Evolutionary conservation across 2,113 vertebrate genomes (phyloP), one percentile per base, ranked within the genome.

Genomic region (Antechinus flavipes): DNA sequence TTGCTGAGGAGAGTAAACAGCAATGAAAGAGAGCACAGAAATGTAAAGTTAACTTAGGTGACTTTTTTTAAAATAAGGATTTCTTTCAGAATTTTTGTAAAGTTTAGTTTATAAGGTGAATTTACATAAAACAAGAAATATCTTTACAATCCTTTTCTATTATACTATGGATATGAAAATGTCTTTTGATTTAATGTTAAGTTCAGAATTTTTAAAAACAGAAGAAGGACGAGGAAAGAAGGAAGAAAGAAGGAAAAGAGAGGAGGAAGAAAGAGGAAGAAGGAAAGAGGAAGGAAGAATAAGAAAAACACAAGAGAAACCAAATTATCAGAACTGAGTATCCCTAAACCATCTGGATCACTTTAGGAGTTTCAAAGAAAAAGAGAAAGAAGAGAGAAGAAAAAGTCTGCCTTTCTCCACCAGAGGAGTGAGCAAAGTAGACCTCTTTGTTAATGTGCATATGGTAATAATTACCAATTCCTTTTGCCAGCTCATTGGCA

Each of bases 401-500:
- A 53, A 96, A 96, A 91, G 54, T 49, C 12, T 55, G 55, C 19
- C 14, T 90, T 95, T 90, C 68, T 94, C 93, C 90, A 54, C 95
- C 55, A 91, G 95, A 96, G 52, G 42, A 91, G 11, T 11, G 25
- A 97, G 46, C 76, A 90, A 96, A 93, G 91, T 52, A 54, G 93
- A 56, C 2, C 50, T 91, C 54, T 35, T 3, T 25, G 54, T 46
- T 90, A 89, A 61, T 1, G 50, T 5, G 76, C n/a, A 92, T 50
- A 91, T 90, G 56, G 23, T 61, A 68, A 89, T 96, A 91, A 95
- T 95, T 91, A 92, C 95, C 96, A 47, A 92, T 84, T 91, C 42
- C 93, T 89, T 53, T 49, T 76, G 35, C 93, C 49, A 89, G 94
- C 56, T 93, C 93, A 91, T 50, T 49, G 93, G 53, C 47, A 27